phyloP scores from a whole-genome alignment of 1,140 invertebrate genomes.

The Bombus soroeensis region DNA sequence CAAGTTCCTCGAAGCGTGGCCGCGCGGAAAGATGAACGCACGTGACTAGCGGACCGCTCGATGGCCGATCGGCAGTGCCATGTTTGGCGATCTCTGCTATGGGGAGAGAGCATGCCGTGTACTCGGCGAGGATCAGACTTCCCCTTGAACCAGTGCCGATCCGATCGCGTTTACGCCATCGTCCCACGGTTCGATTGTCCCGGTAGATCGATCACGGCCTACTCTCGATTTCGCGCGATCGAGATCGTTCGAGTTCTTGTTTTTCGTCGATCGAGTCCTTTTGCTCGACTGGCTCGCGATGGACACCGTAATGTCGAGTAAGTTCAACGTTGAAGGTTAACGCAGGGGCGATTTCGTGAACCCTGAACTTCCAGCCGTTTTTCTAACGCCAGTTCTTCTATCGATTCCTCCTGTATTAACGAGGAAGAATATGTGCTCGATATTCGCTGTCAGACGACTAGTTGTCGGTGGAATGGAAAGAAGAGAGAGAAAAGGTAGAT shows the following conservation, averaged over 20 bases:
- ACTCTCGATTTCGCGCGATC: not conserved
- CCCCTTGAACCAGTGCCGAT: slow-evolving; percentile 63
- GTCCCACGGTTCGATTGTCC: not conserved
- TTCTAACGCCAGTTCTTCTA: not conserved
- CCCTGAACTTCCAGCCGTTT: not conserved
- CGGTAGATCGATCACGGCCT: not conserved
- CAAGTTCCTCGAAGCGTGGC: slow-evolving; percentile 40
- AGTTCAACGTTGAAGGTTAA: slow-evolving; percentile 33
- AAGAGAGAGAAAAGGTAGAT: slow-evolving; percentile 12
- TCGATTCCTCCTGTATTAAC: not conserved
- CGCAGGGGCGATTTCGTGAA: not conserved
- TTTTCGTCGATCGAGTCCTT: not conserved
- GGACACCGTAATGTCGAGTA: slow-evolving; percentile 53
- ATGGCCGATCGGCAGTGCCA: slow-evolving; percentile 58
- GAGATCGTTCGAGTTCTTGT: not conserved
- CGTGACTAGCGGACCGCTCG: slow-evolving; percentile 57
- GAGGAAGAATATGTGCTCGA: not conserved
- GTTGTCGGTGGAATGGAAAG: not conserved
- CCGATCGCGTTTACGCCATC: slow-evolving; percentile 63
- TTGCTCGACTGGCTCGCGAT: slow-evolving; percentile 8
- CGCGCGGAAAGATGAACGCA: slow-evolving; percentile 61
- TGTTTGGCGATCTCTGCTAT: slow-evolving; percentile 69
- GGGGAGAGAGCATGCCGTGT: slow-evolving; percentile 64
- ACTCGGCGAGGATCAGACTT: slow-evolving; percentile 50
- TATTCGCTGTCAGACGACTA: not conserved